Conservation (phyloP, 2,113 vertebrate species). For the Parus major region DNA sequence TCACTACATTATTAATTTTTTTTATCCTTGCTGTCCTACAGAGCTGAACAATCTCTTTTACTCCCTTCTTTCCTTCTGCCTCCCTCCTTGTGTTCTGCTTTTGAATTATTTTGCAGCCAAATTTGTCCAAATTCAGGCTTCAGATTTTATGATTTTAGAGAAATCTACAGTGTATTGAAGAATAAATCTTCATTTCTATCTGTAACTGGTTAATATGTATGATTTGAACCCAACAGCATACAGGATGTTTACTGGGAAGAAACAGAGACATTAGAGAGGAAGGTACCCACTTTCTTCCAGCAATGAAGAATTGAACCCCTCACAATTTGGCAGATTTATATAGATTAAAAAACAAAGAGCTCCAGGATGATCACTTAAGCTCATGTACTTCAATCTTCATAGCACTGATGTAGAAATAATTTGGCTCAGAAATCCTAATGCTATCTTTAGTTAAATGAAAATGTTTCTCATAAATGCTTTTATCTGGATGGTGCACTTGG, state of each 20-base stretch:
- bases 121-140: background rate
- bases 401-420: background rate
- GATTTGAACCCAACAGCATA: background rate
- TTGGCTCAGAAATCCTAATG: background rate
- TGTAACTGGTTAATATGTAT: background rate
- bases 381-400: background rate
- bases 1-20: conserved; percentile 12
- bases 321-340: background rate
- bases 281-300: background rate
- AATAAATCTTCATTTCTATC: background rate
- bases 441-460: background rate
- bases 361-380: background rate
- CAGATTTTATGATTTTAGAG: background rate
- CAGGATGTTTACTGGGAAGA: background rate
- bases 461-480: background rate
- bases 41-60: background rate
- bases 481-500: background rate
- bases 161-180: background rate
- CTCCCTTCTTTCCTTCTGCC: background rate
- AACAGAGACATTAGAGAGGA: background rate
- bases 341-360: background rate
- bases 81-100: background rate
- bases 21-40: background rate
- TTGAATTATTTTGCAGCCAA: background rate
- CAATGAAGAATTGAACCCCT: background rate